Evolutionary conservation across 2,113 vertebrate species (phyloP), one percentile per base, ranked within the genome.

Genomic region (Malurus alboscapulatus): DNA sequence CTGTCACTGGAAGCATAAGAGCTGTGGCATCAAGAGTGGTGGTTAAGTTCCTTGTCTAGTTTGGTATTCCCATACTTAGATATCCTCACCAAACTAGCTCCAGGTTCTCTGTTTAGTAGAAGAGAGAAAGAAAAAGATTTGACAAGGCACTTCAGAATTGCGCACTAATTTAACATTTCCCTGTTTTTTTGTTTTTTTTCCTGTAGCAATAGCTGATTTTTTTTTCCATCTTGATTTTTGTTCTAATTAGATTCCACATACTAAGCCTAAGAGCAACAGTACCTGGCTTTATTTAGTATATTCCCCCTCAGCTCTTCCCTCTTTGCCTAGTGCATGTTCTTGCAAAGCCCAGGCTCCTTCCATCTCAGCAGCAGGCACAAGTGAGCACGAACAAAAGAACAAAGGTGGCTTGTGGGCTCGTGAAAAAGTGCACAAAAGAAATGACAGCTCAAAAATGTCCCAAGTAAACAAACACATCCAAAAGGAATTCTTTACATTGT

Each of bases 251-350:
- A 57, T 22, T 17, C 11, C 13, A 44, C 9, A 9, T 27, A 8
- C 13, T 10, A 48, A 1, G 0, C 17, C 36, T 1, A 0, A 76
- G 12, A 76, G 5, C 53, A 75, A 15, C 5, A 54, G 9, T 51
- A 53, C 12, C 2, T 65, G 50, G 4, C 6, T 68, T 86, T 7
- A 17, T 50, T 57, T 25, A 32, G 17, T 48, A 2, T 20, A 24
- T 21, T 45, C 5, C 10, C 4, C 5, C 9, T 55, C 14, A n/a
- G 18, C 40, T 68, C 14, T 48, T 68, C 17, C 26, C 12, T 73
- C 5, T 61, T 50, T 62, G 51, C 42, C 26, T 51, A 45, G 13
- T 32, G 12, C 13, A 14, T 0, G 4, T 29, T 29, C 32, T 51
- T 55, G 30, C 12, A 82, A 71, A 93, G 8, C 25, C 48, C 26